These are phyloP conservation scores for Ips nitidus DNA, from an alignment of 1,140 invertebrate genomes.

Conservation along the genomic window DNA sequence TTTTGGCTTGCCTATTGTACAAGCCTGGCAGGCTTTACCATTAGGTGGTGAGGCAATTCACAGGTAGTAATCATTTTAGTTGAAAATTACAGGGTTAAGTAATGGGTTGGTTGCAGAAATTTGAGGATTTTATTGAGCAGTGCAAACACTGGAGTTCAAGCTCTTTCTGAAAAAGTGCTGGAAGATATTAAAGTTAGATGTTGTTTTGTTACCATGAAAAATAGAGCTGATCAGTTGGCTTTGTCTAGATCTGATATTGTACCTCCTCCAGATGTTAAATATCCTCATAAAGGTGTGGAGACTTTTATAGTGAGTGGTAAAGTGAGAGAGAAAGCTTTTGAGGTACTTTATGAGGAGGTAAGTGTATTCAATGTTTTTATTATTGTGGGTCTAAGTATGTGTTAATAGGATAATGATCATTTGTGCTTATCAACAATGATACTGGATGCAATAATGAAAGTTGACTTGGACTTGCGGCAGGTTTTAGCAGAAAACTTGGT, in stretches of 20 bases:
- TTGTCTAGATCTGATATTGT: slow-evolving; percentile 53
- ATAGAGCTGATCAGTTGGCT: slow-evolving; percentile 64
- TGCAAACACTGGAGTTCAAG: slow-evolving; percentile 53
- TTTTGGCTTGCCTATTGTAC: slow-evolving; percentile 77
- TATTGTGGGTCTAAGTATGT: background rate
- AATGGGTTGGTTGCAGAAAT: slow-evolving; percentile 50
- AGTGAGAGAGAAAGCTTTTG: slow-evolving; percentile 75
- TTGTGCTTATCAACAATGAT: slow-evolving; percentile 83
- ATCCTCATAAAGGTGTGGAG: slow-evolving; percentile 66
- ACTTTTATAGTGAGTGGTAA: slow-evolving; percentile 67
- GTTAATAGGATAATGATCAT: slow-evolving; percentile 69
- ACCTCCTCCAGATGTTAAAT: slow-evolving; percentile 66
- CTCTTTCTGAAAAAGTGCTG: slow-evolving; percentile 59
- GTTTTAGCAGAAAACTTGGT: slow-evolving; percentile 79
- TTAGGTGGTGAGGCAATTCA: slow-evolving; percentile 70
- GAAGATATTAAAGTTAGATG: slow-evolving; percentile 74
- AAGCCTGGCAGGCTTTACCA: slow-evolving; percentile 76
- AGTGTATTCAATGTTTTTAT: background rate
- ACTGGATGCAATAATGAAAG: slow-evolving; percentile 76
- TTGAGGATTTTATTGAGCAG: slow-evolving; percentile 53
- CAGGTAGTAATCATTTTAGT: slow-evolving; percentile 52
- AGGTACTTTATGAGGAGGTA: slow-evolving; percentile 77
- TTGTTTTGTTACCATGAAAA: slow-evolving; percentile 81
- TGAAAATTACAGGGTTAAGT: background rate
- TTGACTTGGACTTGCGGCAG: slow-evolving; percentile 71